These are phyloP conservation scores for Platycheirus rosarum DNA, from an alignment of 2,888 invertebrate genomes.

Conservation along the genomic window DNA sequence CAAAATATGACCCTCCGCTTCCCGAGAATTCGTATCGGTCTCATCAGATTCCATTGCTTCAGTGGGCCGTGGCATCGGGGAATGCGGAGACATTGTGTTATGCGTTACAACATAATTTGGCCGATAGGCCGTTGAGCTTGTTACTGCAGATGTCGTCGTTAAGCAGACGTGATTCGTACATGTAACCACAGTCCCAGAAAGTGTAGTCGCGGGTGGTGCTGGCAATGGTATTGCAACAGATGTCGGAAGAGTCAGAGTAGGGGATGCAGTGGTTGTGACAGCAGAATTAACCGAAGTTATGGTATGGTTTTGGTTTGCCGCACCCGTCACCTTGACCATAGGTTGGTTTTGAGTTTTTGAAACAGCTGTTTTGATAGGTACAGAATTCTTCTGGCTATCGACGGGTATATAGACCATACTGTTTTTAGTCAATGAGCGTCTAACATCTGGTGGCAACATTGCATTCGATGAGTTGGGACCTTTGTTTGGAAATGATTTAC, in stretches of 20 bases:
- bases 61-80: conserved; percentile 24
- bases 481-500: conserved; percentile 60
- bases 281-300: not conserved
- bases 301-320: conserved; percentile 15
- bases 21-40: conserved; percentile 7
- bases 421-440: conserved; percentile 77
- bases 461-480: conserved; percentile 61
- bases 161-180: conserved; percentile 8
- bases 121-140: conserved; percentile 40
- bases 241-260: not conserved
- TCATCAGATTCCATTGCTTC: conserved; percentile 27
- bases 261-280: not conserved
- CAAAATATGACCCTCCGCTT: conserved; percentile 80
- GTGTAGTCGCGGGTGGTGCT: conserved; percentile 26
- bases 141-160: conserved; percentile 37
- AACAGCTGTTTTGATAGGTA: conserved; percentile 80
- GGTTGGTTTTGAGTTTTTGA: conserved; percentile 75
- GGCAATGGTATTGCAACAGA: conserved; percentile 12
- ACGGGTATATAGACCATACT: conserved; percentile 82
- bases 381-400: conserved; percentile 75
- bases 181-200: conserved; percentile 18
- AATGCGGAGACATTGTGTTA: conserved; percentile 78
- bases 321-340: conserved; percentile 23
- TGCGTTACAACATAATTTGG: conserved; percentile 29
- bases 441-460: conserved; percentile 46